Conservation (phyloP, 35 echinoderm and acorn worm genomes). For the Ophiothrix spiculata region DNA sequence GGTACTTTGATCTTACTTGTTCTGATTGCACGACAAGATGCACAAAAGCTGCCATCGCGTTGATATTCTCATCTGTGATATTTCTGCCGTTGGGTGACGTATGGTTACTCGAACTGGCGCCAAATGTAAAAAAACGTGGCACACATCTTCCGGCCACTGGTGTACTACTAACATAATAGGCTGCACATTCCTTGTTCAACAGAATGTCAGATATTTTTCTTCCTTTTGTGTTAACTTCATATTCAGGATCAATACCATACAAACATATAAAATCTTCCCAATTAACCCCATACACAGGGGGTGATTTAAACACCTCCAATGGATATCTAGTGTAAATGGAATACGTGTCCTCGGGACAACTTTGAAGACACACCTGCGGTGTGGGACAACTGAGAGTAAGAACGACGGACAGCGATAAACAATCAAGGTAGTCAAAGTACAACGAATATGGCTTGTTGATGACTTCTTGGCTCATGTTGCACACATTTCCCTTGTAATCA, state of each 20-base stretch:
- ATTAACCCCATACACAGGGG: slow-evolving; percentile 24
- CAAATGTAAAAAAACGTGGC: slow-evolving; percentile 38
- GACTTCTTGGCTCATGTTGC: slow-evolving; percentile 40
- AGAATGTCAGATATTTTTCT: slow-evolving; percentile 36
- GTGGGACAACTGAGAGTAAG: slow-evolving; percentile 64
- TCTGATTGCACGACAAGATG: slow-evolving; percentile 11
- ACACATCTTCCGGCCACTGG: slow-evolving; percentile 41
- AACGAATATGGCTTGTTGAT: slow-evolving; percentile 54
- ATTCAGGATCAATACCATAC: slow-evolving; percentile 71
- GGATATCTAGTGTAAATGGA: slow-evolving; percentile 45
- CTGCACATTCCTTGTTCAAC: slow-evolving; percentile 40
- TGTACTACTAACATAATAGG: slow-evolving; percentile 53
- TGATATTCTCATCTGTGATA: slow-evolving; percentile 52
- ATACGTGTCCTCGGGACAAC: slow-evolving; percentile 58
- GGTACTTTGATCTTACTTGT: slow-evolving; percentile 11
- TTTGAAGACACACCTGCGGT: slow-evolving; percentile 60
- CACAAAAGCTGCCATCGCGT: slow-evolving; percentile 13
- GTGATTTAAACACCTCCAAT: not conserved
- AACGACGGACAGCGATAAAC: slow-evolving; percentile 33
- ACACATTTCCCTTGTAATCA: slow-evolving; percentile 69
- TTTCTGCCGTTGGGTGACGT: slow-evolving; percentile 66
- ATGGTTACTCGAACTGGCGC: not conserved
- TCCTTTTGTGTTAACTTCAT: slow-evolving; percentile 14
- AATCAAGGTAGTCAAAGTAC: slow-evolving; percentile 88
- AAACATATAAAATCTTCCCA: slow-evolving; percentile 85